Conservation (phyloP, 2,888 invertebrate genomes). For the Sacculina carcini region DNA sequence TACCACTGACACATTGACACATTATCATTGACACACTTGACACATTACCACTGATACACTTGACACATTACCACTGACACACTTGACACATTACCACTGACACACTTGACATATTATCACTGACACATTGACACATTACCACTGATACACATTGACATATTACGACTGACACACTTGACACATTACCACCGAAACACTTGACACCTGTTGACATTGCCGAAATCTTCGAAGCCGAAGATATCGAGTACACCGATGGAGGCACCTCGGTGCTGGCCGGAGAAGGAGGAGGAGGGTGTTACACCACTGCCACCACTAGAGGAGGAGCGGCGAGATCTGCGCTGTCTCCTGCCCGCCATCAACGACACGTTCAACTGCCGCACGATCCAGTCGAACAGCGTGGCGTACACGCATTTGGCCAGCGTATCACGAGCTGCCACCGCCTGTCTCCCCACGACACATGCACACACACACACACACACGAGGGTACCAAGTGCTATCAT, state of each 20-base stretch:
- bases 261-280: conserved; percentile 49
- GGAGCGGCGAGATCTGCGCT: too few species aligned
- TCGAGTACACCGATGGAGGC: conserved; percentile 85
- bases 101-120: not conserved
- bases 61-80: not conserved
- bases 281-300: too few species aligned
- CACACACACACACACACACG: too few species aligned
- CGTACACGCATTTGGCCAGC: conserved; percentile 87
- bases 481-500: too few species aligned
- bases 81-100: conserved; percentile 4
- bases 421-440: conserved; percentile 78
- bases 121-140: not conserved
- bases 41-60: too few species aligned
- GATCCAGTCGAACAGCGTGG: conserved; percentile 90
- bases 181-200: too few species aligned
- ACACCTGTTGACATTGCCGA: conserved; percentile 26
- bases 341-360: conserved; percentile 62
- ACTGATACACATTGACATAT: not conserved
- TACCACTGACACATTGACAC: not conserved
- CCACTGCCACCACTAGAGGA: too few species aligned
- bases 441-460: too few species aligned
- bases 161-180: too few species aligned
- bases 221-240: conserved; percentile 92
- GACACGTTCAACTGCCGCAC: conserved; percentile 88
- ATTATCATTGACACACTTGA: not conserved